Evolutionary conservation across 2,888 invertebrate species (phyloP).

Genomic region (Ametastegia equiseti): DNA sequence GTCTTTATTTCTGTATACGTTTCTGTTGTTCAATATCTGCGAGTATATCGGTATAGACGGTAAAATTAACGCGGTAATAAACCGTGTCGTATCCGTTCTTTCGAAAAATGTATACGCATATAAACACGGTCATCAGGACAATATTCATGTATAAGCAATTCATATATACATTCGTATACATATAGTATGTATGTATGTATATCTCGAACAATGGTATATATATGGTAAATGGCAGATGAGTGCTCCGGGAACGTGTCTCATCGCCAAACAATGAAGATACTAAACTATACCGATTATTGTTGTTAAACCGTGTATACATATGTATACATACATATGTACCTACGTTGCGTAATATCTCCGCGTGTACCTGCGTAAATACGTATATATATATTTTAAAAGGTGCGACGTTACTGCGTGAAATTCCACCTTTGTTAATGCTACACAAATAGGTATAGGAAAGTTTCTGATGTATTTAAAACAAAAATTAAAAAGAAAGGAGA

Average conservation of each 20-base stretch:
- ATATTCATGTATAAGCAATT: too few species aligned
- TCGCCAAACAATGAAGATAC: slow-evolving; percentile 2
- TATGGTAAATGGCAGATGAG: neutral
- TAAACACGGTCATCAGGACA: neutral
- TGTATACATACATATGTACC: neutral
- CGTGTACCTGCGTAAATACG: too few species aligned
- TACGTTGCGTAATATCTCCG: neutral
- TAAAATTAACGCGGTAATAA: neutral
- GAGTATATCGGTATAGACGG: neutral
- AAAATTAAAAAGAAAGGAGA: neutral
- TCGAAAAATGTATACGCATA: neutral
- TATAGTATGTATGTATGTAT: neutral
- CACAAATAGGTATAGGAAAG: too few species aligned
- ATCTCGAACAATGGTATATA: neutral
- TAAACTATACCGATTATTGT: neutral
- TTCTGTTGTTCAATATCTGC: too few species aligned
- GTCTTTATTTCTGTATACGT: too few species aligned
- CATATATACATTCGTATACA: neutral
- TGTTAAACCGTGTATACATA: neutral
- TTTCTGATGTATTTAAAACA: too few species aligned
- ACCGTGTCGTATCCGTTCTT: slow-evolving; percentile 10
- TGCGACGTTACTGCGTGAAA: too few species aligned
- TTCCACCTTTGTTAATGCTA: too few species aligned
- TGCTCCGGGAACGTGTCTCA: neutral
- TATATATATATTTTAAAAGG: too few species aligned